Conservation (phyloP, 2,113 vertebrate genomes). For the Seriola aureovittata region DNA sequence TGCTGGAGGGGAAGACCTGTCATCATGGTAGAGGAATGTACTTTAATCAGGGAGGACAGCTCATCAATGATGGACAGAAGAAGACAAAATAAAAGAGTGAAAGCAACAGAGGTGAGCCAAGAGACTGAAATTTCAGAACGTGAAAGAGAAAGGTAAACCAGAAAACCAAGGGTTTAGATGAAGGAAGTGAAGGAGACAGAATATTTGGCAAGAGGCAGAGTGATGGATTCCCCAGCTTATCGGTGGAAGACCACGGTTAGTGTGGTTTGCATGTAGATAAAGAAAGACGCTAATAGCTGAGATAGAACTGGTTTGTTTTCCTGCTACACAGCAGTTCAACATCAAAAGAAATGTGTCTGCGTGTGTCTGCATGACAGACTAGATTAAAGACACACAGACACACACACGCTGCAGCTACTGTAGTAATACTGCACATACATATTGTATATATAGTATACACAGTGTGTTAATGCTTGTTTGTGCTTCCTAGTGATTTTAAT, state of each 20-base stretch:
- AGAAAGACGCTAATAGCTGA: constrained; percentile 17
- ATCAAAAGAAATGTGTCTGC: constrained; percentile 44
- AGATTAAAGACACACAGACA: constrained; percentile 27
- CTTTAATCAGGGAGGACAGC: constrained; percentile 23
- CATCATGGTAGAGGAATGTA: constrained; percentile 4
- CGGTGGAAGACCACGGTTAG: constrained; percentile 51
- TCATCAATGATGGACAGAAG: neutral
- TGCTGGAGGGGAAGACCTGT: constrained; percentile 27
- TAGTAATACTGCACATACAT: neutral
- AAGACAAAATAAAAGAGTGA: neutral
- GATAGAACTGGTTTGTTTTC: constrained; percentile 64
- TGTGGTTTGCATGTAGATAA: constrained; percentile 20
- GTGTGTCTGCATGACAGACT: constrained; percentile 31
- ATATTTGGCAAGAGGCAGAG: constrained; percentile 36
- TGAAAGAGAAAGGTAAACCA: constrained; percentile 44
- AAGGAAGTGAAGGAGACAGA: constrained; percentile 26
- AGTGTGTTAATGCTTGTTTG: neutral
- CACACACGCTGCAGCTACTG: constrained; percentile 16
- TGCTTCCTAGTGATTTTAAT: too few species aligned
- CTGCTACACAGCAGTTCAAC: constrained; percentile 26
- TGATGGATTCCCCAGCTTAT: constrained; percentile 47
- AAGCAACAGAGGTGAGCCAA: constrained; percentile 3
- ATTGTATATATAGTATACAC: neutral
- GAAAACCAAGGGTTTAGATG: constrained; percentile 38
- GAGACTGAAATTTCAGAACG: neutral